A percentile compares a stretch with the other conserved stretches of the same genome.
Conservation (phyloP, 2,113 vertebrate species). For the Hemibagrus wyckioides region DNA sequence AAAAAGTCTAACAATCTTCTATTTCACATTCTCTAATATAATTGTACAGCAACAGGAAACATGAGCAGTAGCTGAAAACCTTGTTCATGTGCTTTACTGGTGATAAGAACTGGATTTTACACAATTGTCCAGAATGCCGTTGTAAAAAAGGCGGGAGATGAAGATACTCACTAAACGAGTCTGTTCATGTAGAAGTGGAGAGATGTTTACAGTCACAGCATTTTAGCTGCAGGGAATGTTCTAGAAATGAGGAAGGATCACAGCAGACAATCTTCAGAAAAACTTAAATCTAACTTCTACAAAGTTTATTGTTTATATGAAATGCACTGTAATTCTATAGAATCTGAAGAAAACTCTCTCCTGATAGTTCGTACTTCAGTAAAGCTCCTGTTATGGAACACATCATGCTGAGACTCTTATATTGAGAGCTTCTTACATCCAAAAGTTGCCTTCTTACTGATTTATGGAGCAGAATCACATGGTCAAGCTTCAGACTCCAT, state of each 20-base stretch:
- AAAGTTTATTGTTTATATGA: not conserved
- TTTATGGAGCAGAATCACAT: not conserved
- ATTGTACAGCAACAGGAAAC: not conserved
- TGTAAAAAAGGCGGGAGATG: not conserved
- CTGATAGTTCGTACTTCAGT: too few relatives aligned
- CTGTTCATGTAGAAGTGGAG: not conserved
- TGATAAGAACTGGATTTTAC: not conserved
- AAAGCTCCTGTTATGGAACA: too few relatives aligned
- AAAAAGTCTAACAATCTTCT: slow-evolving; percentile 1
- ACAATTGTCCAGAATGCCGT: not conserved
- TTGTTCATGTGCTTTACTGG: not conserved
- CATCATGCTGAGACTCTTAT: too few relatives aligned
- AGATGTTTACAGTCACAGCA: not conserved
- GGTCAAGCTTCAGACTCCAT: slow-evolving; percentile 14
- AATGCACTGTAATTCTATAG: too few relatives aligned
- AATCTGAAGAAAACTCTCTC: too few relatives aligned
- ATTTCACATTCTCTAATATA: slow-evolving; percentile 3
- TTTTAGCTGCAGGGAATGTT: not conserved
- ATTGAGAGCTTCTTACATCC: too few relatives aligned
- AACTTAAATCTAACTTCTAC: not conserved
- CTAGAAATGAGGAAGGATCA: not conserved
- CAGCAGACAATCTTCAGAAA: not conserved
- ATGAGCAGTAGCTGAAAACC: not conserved
- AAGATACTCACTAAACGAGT: not conserved
- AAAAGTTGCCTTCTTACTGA: too few relatives aligned